These are phyloP conservation scores for Fringilla coelebs DNA, from an alignment of 2,797 vertebrate genomes.

Conservation along the genomic window DNA sequence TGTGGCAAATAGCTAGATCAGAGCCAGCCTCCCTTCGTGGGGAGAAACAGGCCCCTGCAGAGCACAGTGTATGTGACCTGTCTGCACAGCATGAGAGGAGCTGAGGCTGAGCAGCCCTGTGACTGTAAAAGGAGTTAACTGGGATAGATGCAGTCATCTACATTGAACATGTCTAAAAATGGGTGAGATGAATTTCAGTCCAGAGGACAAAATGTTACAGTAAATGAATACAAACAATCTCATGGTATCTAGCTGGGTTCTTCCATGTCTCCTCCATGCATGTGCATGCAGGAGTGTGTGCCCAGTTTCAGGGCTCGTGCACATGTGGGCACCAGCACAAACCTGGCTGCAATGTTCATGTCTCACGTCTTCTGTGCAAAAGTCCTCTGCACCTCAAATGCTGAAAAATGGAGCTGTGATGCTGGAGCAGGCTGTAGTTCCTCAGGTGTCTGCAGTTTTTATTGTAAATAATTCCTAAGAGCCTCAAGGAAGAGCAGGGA, in stretches of 20 bases:
- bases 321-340: not conserved
- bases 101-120: not conserved
- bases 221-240: not conserved
- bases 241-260: not conserved
- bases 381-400: not conserved
- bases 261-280: not conserved
- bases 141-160: not conserved
- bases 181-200: conserved; percentile 1
- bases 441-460: not conserved
- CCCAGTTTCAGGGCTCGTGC: not conserved
- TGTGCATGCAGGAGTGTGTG: not conserved
- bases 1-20: not conserved
- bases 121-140: conserved; percentile 17
- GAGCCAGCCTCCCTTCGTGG: not conserved
- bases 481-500: not conserved
- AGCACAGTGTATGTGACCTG: not conserved
- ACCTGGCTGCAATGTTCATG: not conserved
- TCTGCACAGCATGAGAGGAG: not conserved
- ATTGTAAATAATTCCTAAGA: not conserved
- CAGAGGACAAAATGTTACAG: not conserved
- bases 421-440: not conserved
- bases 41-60: not conserved
- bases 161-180: conserved; percentile 25
- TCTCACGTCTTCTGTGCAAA: not conserved
- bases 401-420: not conserved